Conservation (phyloP, 2,113 vertebrate genomes). For the Caracal caracal region DNA sequence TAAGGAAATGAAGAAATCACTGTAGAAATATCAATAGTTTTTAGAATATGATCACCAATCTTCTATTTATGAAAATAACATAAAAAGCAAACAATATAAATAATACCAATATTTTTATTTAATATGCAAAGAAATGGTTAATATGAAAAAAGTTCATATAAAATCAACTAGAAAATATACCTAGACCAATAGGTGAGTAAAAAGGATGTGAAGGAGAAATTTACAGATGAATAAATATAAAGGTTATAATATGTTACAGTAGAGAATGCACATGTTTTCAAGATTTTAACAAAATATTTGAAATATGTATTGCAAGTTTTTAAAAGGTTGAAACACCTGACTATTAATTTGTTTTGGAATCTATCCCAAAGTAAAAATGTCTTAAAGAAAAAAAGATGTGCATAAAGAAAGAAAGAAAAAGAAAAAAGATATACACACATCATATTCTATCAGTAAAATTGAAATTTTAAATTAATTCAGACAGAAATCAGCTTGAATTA, state of each 20-base stretch:
- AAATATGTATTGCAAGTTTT: not conserved
- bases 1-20: not conserved
- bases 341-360: not conserved
- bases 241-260: not conserved
- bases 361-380: not conserved
- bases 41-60: not conserved
- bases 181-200: not conserved
- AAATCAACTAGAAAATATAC: not conserved
- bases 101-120: not conserved
- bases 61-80: not conserved
- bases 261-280: not conserved
- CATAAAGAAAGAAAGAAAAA: not conserved
- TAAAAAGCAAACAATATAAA: not conserved
- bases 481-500: not conserved
- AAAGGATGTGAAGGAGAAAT: not conserved
- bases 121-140: not conserved
- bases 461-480: not conserved
- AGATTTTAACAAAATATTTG: not conserved
- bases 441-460: not conserved
- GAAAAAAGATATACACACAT: not conserved
- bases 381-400: not conserved
- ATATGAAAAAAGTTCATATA: not conserved
- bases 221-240: not conserved
- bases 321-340: not conserved
- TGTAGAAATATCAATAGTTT: not conserved